A percentile compares a stretch with the other conserved stretches of the same genome.
These are phyloP conservation scores for Gymnocheta viridis DNA, from an alignment of 2,888 invertebrate genomes.

Conservation along the genomic window DNA sequence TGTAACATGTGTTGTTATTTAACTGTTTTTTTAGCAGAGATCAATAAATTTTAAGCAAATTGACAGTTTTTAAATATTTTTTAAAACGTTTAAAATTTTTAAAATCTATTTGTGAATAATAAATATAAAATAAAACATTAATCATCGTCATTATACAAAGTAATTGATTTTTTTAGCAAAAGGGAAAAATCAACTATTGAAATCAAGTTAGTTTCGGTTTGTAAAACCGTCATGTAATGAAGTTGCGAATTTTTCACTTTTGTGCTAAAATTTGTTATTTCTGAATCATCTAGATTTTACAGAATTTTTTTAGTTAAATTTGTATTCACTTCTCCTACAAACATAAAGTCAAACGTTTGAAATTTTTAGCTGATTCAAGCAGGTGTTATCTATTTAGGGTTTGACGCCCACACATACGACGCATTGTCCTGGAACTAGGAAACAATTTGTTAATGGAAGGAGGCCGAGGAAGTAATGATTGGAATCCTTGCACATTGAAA, in stretches of 20 bases:
- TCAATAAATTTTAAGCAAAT: constrained; percentile 22
- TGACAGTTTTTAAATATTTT: background rate
- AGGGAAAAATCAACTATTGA: background rate
- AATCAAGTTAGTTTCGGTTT: background rate
- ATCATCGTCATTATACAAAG: background rate
- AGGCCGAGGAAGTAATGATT: too few relatives aligned
- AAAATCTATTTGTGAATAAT: background rate
- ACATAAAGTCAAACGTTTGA: background rate
- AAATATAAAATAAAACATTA: constrained; percentile 1
- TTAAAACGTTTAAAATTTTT: background rate
- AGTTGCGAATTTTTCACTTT: background rate
- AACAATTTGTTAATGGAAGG: too few relatives aligned
- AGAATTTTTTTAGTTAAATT: background rate
- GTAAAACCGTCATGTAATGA: background rate
- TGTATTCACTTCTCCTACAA: background rate
- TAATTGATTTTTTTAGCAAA: background rate
- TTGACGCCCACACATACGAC: too few relatives aligned
- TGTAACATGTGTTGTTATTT: background rate
- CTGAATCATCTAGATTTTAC: background rate
- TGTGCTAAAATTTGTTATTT: background rate
- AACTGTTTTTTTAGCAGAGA: background rate
- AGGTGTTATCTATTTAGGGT: too few relatives aligned
- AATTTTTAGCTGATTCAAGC: too few relatives aligned
- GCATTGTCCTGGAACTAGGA: too few relatives aligned
- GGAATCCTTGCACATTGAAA: too few relatives aligned